Percentiles rank a stretch among this genome's conserved stretches.
These are phyloP conservation scores for Xenentodon cancila DNA, from an alignment of 2,797 vertebrate genomes.

Conservation along the genomic window DNA sequence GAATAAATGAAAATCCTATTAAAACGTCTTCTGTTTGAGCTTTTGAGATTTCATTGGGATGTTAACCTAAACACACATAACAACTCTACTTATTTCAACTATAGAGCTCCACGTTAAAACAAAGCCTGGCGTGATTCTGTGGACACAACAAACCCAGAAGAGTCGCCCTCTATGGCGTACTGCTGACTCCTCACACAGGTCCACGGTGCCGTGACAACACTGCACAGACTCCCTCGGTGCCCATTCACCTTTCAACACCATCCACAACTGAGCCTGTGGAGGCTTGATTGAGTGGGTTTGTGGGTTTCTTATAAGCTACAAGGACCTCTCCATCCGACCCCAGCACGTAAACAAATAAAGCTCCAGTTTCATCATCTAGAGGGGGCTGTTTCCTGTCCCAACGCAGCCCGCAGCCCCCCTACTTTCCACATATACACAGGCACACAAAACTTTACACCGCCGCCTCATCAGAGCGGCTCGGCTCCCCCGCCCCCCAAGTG, in stretches of 20 bases:
- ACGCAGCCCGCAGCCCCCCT: conserved; percentile 34
- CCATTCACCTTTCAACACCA: conserved; percentile 66
- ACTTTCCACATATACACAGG: conserved; percentile 43
- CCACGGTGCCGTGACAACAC: conserved; percentile 22
- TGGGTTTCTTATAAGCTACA: conserved; percentile 70
- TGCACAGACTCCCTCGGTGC: conserved; percentile 51
- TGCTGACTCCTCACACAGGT: conserved; percentile 24
- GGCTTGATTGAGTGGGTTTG: conserved; percentile 67
- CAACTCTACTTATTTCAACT: conserved; percentile 14
- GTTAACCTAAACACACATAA: neutral
- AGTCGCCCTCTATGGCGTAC: neutral
- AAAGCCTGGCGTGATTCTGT: conserved; percentile 4
- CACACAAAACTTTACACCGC: conserved; percentile 80
- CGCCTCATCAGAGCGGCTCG: conserved; percentile 65
- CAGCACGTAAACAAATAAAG: conserved; percentile 81
- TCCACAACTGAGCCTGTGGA: conserved; percentile 49
- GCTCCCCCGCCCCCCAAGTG: conserved; percentile 71
- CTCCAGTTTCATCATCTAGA: conserved; percentile 81
- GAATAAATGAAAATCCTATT: neutral
- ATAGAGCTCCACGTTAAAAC: conserved; percentile 8
- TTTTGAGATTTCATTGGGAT: conserved; percentile 5
- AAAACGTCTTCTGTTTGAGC: conserved; percentile 1
- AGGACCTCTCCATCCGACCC: conserved; percentile 73
- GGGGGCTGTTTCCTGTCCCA: conserved; percentile 79
- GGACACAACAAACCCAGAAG: conserved; percentile 2